These are phyloP conservation scores for Acanthurus lineatus DNA, from an alignment of 2,797 vertebrate species.

Conservation along the genomic window DNA sequence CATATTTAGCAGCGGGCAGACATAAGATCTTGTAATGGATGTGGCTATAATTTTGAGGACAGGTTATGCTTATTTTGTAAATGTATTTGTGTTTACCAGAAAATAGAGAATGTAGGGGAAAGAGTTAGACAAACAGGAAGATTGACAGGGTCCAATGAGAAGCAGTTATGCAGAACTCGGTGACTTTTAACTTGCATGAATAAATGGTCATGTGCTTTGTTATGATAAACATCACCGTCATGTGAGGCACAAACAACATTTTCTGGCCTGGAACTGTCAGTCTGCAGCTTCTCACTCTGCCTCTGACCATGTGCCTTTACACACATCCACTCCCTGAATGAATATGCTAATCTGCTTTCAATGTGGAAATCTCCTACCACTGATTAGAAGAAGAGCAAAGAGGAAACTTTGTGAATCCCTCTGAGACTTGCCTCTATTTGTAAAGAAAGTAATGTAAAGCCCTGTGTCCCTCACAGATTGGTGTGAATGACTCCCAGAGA, in stretches of 20 bases:
- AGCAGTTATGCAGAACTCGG: slow-evolving; percentile 43
- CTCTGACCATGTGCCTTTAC: slow-evolving; percentile 53
- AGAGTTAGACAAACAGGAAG: slow-evolving; percentile 7
- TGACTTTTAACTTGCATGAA: slow-evolving; percentile 53
- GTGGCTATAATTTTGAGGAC: slow-evolving; percentile 1
- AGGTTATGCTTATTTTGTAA: slow-evolving; percentile 24
- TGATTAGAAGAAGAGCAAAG: slow-evolving; percentile 77
- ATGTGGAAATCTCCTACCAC: slow-evolving; percentile 74
- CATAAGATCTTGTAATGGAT: neutral
- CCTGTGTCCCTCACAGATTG: slow-evolving; percentile 47
- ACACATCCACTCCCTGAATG: slow-evolving; percentile 67
- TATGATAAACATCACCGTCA: slow-evolving; percentile 76
- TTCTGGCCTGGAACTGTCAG: slow-evolving; percentile 76
- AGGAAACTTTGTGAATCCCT: slow-evolving; percentile 61
- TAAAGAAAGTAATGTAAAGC: slow-evolving; percentile 52
- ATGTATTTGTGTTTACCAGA: slow-evolving; percentile 13
- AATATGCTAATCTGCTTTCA: slow-evolving; percentile 74
- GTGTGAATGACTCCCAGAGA: slow-evolving; percentile 55
- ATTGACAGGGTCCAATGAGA: slow-evolving; percentile 19
- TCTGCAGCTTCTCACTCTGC: slow-evolving; percentile 44
- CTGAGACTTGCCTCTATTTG: slow-evolving; percentile 57
- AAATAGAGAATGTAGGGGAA: slow-evolving; percentile 15
- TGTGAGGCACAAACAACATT: slow-evolving; percentile 46
- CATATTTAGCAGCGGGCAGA: neutral
- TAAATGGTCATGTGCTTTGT: slow-evolving; percentile 66